Base-by-base conservation (phyloP, 2,888 invertebrate species). In the Nemotelus nigrinus region DNA sequence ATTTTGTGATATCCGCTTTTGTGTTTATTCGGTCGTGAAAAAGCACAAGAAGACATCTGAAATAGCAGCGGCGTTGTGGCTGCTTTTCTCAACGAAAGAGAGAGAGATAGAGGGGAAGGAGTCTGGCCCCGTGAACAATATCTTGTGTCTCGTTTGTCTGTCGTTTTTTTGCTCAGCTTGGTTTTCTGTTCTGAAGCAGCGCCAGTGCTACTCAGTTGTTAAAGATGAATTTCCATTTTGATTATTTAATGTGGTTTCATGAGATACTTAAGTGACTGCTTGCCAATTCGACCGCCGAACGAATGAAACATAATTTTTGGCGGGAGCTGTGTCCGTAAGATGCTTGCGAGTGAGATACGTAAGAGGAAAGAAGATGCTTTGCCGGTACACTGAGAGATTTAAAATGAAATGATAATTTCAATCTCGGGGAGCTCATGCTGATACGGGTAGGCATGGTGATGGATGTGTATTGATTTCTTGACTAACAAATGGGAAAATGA, bases 401-500 rank as follows among this genome's bases (percentile, higher is more conserved):
- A 47, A 7, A 65, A 25, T 45, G 65, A 65, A n/a, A 65, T 65
- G 65, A 65, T 65, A 65, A 65, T 65, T 7, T 65, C 25, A 25
- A 45, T 45, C 41, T 65, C 65, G 47, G 6, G 8, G 41, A 45
- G 65, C 47, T 65, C n/a, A n/a, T 47, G n/a, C n/a, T 65, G 65
- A 65, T 65, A 65, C 44, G 43, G 43, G 63, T 43, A 44, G 44
- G n/a, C 65, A 65, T 45, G 65, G 47, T 47, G 65, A 10, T 65
- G 63, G 65, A 45, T 67, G 43, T 5, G 70, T 70, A 70, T 70
- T 70, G 70, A 70, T 70, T 70, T 55, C 70, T 39, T 70, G 70
- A 8, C 44, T 47, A 53, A 68, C 7, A 50, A 43, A 55, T 39
- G 70, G 44, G 55, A 53, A 53, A 70, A 53, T 43, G 70, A 70